Percentiles rank a stretch among this genome's conserved stretches.
Evolutionary conservation across 1,140 invertebrate genomes (phyloP).

Genomic region (Leptoteleia sp.): DNA sequence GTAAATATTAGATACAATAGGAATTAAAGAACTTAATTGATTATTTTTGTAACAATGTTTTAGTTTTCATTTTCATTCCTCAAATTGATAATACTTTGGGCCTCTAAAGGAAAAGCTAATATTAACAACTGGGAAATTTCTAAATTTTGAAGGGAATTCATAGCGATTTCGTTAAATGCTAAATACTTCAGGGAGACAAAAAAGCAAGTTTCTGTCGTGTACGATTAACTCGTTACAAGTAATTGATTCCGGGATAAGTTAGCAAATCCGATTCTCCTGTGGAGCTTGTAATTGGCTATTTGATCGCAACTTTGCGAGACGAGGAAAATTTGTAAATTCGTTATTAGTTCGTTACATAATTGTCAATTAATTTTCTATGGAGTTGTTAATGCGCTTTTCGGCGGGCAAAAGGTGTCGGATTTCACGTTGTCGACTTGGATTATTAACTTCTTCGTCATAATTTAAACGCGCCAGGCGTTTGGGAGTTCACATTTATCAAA

Average conservation of each 20-base stretch:
- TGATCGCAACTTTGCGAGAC: constrained; percentile 2
- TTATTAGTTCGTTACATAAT: constrained; percentile 29
- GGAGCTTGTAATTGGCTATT: constrained; percentile 42
- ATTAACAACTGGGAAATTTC: too few relatives aligned
- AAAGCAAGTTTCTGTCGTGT: constrained; percentile 25
- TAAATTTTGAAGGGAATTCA: too few relatives aligned
- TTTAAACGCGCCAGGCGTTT: constrained; percentile 5
- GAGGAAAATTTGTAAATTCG: constrained; percentile 39
- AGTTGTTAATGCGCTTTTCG: constrained; percentile 7
- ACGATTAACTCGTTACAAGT: constrained; percentile 44
- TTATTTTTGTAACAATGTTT: too few relatives aligned
- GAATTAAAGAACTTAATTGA: too few relatives aligned
- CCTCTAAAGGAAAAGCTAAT: too few relatives aligned
- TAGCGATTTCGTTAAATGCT: too few relatives aligned
- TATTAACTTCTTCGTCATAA: constrained; percentile 7
- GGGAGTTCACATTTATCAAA: too few relatives aligned
- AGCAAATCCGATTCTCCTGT: constrained; percentile 27
- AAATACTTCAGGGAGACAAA: too few relatives aligned
- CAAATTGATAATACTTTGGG: too few relatives aligned
- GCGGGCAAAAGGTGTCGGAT: not conserved
- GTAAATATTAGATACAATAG: too few relatives aligned
- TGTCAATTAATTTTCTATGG: constrained; percentile 32
- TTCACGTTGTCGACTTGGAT: not conserved
- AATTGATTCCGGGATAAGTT: constrained; percentile 50
- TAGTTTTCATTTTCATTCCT: too few relatives aligned